phyloP scores from a whole-genome alignment of 2,113 vertebrate species.

The Sebastes schlegelii region DNA sequence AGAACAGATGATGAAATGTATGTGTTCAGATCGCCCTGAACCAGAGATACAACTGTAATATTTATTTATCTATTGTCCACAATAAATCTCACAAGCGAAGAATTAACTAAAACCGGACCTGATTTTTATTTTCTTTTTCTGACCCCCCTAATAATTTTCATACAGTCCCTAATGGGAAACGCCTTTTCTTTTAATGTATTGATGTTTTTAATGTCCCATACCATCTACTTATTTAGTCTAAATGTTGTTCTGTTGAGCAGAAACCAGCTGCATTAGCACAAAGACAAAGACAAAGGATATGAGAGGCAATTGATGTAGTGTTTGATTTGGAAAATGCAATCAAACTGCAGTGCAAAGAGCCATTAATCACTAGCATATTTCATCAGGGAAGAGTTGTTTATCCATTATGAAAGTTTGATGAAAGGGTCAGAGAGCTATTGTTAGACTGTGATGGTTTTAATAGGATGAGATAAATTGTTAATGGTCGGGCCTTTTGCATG shows the following conservation, averaged over 20 bases:
- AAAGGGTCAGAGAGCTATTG: background rate
- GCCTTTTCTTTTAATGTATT: background rate
- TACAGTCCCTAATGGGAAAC: background rate
- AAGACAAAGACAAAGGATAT: background rate
- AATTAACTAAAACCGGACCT: background rate
- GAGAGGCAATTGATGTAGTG: background rate
- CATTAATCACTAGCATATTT: background rate
- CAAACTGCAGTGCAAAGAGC: background rate
- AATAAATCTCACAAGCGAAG: background rate
- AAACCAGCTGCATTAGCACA: background rate
- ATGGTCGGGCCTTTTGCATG: background rate
- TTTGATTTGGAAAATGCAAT: background rate
- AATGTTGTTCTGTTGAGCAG: background rate
- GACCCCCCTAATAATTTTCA: background rate
- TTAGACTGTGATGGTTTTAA: background rate
- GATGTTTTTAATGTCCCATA: background rate
- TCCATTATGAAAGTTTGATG: background rate
- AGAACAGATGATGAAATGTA: background rate
- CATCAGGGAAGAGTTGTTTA: background rate
- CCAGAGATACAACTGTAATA: background rate
- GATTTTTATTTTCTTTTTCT: background rate
- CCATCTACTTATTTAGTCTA: background rate
- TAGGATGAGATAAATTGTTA: background rate
- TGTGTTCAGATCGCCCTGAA: background rate
- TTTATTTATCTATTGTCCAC: background rate